Conservation (phyloP, 2,888 invertebrate genomes). For the Melanargia galathea region DNA sequence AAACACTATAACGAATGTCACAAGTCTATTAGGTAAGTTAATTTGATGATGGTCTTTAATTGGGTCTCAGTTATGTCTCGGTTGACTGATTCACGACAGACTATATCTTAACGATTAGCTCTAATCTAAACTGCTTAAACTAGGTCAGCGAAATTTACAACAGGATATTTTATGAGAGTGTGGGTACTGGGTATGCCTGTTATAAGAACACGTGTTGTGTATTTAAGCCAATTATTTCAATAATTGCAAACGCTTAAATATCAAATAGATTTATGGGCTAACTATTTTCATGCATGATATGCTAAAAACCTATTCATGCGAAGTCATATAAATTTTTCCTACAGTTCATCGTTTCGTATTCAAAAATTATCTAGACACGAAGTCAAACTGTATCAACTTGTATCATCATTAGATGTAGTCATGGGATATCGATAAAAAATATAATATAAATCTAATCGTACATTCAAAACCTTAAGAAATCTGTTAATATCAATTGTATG, state of each 20-base stretch:
- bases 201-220: too few species aligned
- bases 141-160: neutral
- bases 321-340: neutral
- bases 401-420: neutral
- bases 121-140: neutral
- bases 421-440: neutral
- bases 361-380: too few species aligned
- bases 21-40: neutral
- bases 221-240: too few species aligned
- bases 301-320: neutral
- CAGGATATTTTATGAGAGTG: neutral
- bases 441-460: neutral
- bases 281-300: neutral
- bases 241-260: neutral
- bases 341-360: too few species aligned
- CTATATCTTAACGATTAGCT: too few species aligned
- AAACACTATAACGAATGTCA: too few species aligned
- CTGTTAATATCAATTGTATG: neutral
- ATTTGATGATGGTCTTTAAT: neutral
- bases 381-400: neutral
- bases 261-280: too few species aligned
- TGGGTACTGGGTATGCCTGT: too few species aligned
- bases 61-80: neutral
- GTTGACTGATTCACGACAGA: conserved; percentile 3
- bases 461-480: too few species aligned